These are phyloP conservation scores for Agrotis clavis DNA, from an alignment of 2,888 invertebrate genomes.

Conservation along the genomic window DNA sequence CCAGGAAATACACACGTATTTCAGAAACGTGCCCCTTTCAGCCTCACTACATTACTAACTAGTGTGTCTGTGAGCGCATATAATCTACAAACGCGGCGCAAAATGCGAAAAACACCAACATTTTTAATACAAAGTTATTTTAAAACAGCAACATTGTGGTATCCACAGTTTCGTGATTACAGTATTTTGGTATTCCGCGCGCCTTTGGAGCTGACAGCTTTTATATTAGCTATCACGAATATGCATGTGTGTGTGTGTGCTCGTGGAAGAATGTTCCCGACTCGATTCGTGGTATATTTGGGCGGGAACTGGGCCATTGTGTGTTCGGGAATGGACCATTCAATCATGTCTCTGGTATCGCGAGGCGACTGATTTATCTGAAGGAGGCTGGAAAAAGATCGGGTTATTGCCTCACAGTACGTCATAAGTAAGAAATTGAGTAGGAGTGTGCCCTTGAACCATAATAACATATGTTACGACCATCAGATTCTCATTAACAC, in stretches of 20 bases:
- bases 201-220: constrained; percentile 61
- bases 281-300: constrained; percentile 48
- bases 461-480: neutral
- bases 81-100: constrained; percentile 22
- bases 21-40: neutral
- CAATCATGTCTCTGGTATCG: constrained; percentile 37
- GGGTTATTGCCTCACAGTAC: constrained; percentile 3
- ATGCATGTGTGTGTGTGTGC: constrained; percentile 33
- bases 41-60: neutral
- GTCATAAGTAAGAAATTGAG: constrained; percentile 1
- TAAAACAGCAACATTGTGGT: constrained; percentile 46
- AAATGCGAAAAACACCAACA: constrained; percentile 17
- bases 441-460: neutral
- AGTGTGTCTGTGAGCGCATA: neutral
- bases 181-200: constrained; percentile 57
- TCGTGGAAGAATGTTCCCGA: constrained; percentile 12
- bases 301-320: constrained; percentile 15
- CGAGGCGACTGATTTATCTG: constrained; percentile 16
- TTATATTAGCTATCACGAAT: constrained; percentile 61
- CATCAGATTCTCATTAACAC: neutral
- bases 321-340: constrained; percentile 35
- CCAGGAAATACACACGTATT: neutral
- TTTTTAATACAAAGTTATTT: constrained; percentile 51
- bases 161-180: constrained; percentile 45
- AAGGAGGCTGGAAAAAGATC: constrained; percentile 2